These are phyloP conservation scores for Macrostomum lignano DNA, from an alignment of 1,140 invertebrate species.

Conservation along the genomic window DNA sequence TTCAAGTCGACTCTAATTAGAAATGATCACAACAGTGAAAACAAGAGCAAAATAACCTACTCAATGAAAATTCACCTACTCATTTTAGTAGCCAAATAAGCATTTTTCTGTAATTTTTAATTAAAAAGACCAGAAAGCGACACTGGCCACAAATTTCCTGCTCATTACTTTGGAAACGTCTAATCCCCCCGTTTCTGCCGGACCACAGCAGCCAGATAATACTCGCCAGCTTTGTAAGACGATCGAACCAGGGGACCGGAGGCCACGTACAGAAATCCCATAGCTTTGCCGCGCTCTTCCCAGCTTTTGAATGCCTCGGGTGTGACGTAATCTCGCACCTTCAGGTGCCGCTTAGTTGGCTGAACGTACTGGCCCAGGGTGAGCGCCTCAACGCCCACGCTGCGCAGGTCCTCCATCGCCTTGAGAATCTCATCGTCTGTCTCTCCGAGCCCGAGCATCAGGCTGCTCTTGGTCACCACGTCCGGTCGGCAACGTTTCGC, in stretches of 20 bases:
- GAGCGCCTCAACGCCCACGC: constrained; percentile 58
- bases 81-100: too few species aligned
- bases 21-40: too few species aligned
- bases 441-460: constrained; percentile 91
- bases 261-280: constrained; percentile 84
- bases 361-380: constrained; percentile 99
- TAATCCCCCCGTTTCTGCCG: too few species aligned
- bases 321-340: constrained; percentile 78
- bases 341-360: constrained; percentile 75
- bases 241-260: constrained; percentile 83
- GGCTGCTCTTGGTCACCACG: constrained; percentile 79
- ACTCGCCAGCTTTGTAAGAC: constrained; percentile 73
- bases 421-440: constrained; percentile 57
- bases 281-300: constrained; percentile 48
- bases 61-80: too few species aligned
- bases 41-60: too few species aligned
- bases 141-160: too few species aligned
- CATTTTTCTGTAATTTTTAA: too few species aligned
- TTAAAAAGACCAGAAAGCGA: too few species aligned
- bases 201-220: too few species aligned
- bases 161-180: too few species aligned
- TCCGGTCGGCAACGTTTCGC: constrained; percentile 45
- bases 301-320: constrained; percentile 73
- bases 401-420: constrained; percentile 51
- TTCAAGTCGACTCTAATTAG: too few species aligned